Base-by-base conservation (phyloP, 2,113 vertebrate genomes). In the Chionomys nivalis region DNA sequence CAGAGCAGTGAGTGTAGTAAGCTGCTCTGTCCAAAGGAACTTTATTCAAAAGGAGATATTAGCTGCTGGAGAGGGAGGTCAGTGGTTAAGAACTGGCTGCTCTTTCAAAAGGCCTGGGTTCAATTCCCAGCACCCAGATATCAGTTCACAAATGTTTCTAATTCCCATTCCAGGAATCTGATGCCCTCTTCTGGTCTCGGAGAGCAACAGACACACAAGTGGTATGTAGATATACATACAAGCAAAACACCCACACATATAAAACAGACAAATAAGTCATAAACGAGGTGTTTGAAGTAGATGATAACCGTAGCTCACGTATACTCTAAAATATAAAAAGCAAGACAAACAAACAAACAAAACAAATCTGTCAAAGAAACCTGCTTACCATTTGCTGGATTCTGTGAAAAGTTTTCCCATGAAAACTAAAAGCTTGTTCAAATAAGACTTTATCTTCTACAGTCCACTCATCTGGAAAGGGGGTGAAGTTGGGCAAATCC, bases 381-480 rank as follows among this genome's bases (percentile, higher is more conserved):
- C 26, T 68, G 98, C 99, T 99, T 98, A 99, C 99, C 99, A 99
- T 99, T 97, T 99, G 99, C 92, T 99, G 99, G 97, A 99, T 99
- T 94, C 99, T 99, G 94, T 99, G 99, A 97, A 99, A 99, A 58
- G 99, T 99, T 98, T 99, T 99, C 86, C 99, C 99, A 0, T 99
- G 99, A 97, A 99, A 99, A 97, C 99, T 99, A 98, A 99, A 99
- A 93, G 99, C 99, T 96, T 99, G 99, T 92, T 99, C 99, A 95
- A 99, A 99, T 72, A 99, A 98, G 58, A 99, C 99, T 96, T 99
- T 98, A 98, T 99, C 99, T 98, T 99, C 99, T 98, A 99, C 99
- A 2, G 99, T 99, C 99, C 99, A 99, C 98, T 99, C 99, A 92
- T 99, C 99, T 65, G 99, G 99, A 97, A 99, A 99, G 0, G 99